Percentiles rank a stretch among this genome's conserved stretches.
These are phyloP conservation scores for Drosophila meridiana DNA, from an alignment of 2,888 invertebrate genomes.

Conservation along the genomic window DNA sequence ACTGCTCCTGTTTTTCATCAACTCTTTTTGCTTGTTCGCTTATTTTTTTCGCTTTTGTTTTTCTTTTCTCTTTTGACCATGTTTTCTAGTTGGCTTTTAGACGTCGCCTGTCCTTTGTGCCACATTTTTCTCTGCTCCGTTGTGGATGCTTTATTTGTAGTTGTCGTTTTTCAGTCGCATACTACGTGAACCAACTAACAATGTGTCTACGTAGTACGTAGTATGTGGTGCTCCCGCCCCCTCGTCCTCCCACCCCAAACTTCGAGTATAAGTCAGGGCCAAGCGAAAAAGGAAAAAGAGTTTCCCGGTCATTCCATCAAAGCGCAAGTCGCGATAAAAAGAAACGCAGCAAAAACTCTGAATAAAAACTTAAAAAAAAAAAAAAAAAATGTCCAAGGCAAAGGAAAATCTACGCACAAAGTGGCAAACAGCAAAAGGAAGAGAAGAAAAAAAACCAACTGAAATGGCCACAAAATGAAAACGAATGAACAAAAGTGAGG, in stretches of 20 bases:
- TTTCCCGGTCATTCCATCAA: constrained; percentile 55
- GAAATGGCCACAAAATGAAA: constrained; percentile 37
- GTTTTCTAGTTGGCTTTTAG: constrained; percentile 52
- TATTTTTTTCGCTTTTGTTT: neutral
- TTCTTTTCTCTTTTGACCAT: neutral
- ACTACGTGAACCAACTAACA: constrained; percentile 66
- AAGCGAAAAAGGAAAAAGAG: constrained; percentile 35
- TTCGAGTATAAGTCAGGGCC: constrained; percentile 60
- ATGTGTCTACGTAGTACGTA: constrained; percentile 53
- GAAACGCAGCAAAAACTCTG: constrained; percentile 23
- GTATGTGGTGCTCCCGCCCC: constrained; percentile 23
- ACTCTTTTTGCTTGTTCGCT: neutral
- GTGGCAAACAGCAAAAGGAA: constrained; percentile 57
- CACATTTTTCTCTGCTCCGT: constrained; percentile 55
- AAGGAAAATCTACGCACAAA: constrained; percentile 74
- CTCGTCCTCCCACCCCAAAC: neutral
- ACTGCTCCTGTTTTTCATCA: constrained; percentile 4
- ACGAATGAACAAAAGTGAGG: constrained; percentile 6
- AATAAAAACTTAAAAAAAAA: neutral
- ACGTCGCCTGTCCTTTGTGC: constrained; percentile 64
- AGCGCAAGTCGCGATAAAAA: constrained; percentile 53
- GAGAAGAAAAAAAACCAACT: constrained; percentile 12
- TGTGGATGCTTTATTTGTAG: constrained; percentile 31
- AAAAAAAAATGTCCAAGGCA: constrained; percentile 38
- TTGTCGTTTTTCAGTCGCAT: constrained; percentile 59